Base-by-base conservation (phyloP, 1,140 invertebrate species). In the Pseudomyrmex dendroicus region DNA sequence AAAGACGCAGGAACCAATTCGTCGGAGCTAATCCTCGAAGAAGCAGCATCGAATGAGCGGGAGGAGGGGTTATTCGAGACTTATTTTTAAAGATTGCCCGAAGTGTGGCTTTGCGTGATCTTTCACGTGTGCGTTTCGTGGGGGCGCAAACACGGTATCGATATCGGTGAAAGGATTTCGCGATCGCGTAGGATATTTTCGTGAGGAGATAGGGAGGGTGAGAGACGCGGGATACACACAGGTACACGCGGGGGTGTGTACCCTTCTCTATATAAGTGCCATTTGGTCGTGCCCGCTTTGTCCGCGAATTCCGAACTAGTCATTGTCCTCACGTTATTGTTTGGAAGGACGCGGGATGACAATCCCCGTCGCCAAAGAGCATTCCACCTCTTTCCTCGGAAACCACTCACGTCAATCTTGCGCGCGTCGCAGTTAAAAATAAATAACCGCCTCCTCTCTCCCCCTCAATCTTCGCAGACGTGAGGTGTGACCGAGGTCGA, bases 271-370 rank as follows among this genome's bases (percentile, higher is more conserved):
- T 86, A 86, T 66, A 86, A 87, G 85, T 86, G 85, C 73, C 73
- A 86, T 87, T 78, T 73, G 44, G 56, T 22, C 63, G 56, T 86
- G 56, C 52, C 68, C 66, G 82, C 85, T 86, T 87, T 87, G 85
- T 87, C 52, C 56, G 74, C 73, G 57, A 84, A 87, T 86, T 86
- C 73, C 57, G 9, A 87, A 80, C 82, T 87, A 84, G 63, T 84
- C 85, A 77, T 87, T 87, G 84, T 87, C 73, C 82, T 87, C 82
- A 15, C 62, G 86, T 87, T 84, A 86, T 87, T 86, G 70, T 86
- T 86, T 86, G 85, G 50, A 84, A 80, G 73, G 56, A 74, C 68
- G 70, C 73, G 78, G 80, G 63, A 86, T 87, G 64, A 84, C 80
- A 83, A 83, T 44, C 62, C 52, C 25, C 64, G 13, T 46, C 44